These are phyloP conservation scores for Protaetia brevitarsis DNA, from an alignment of 1,140 invertebrate species.

Conservation along the genomic window DNA sequence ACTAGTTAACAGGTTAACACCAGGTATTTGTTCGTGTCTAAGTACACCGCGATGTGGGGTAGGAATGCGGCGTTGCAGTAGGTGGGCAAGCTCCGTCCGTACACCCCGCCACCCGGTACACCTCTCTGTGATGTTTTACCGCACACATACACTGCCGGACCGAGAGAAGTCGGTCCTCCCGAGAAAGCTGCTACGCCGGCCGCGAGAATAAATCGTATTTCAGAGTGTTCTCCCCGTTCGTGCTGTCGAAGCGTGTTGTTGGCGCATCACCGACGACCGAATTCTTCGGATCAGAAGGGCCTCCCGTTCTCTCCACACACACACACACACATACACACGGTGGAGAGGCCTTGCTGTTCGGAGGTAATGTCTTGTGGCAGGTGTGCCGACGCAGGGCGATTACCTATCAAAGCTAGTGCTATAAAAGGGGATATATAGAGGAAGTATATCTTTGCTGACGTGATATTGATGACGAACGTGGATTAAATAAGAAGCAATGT, in stretches of 20 bases:
- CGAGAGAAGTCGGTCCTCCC: no score
- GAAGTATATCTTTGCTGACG: no score
- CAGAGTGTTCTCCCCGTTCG: neutral
- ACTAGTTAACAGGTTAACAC: slow-evolving; percentile 15
- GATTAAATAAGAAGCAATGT: no score
- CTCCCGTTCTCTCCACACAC: neutral
- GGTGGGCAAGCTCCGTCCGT: slow-evolving; percentile 13
- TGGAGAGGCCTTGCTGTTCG: no score
- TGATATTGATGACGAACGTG: no score
- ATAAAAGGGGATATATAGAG: no score
- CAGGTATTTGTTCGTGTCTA: slow-evolving; percentile 14
- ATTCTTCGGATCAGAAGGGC: slow-evolving; percentile 6
- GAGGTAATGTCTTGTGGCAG: slow-evolving; percentile 11
- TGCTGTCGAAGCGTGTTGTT: neutral
- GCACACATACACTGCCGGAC: neutral
- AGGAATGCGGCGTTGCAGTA: slow-evolving; percentile 16
- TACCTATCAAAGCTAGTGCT: no score
- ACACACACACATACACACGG: neutral
- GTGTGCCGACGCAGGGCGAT: slow-evolving; percentile 7
- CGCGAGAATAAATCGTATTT: slow-evolving; percentile 15
- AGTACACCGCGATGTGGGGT: slow-evolving; percentile 9
- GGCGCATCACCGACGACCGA: slow-evolving; percentile 5
- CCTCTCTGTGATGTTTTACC: slow-evolving; percentile 13
- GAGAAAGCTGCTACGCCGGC: no score
- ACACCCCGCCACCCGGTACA: neutral